Evolutionary conservation across 2,888 invertebrate genomes (phyloP).

Genomic region (Branchipolynoe longqiensis): DNA sequence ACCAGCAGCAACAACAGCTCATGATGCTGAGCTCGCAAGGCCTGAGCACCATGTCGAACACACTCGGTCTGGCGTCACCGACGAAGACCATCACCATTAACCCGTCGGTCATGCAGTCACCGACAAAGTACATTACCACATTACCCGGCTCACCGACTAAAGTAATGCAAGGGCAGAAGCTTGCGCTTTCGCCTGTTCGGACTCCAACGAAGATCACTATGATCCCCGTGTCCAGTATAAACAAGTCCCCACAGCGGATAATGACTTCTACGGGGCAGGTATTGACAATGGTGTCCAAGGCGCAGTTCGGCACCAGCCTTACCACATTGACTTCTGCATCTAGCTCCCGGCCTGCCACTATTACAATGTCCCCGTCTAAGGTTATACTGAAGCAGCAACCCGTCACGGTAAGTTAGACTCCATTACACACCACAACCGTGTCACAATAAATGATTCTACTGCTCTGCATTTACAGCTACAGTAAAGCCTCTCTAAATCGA

Average conservation of each 20-base stretch:
- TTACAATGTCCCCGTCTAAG: constrained; percentile 62
- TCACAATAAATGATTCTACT: too few species aligned
- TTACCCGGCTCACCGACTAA: constrained; percentile 58
- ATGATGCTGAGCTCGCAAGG: constrained; percentile 50
- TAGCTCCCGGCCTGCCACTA: constrained; percentile 40
- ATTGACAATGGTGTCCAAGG: constrained; percentile 53
- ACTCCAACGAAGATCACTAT: constrained; percentile 62
- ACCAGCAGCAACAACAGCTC: constrained; percentile 36
- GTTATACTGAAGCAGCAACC: constrained; percentile 54
- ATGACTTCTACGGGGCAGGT: constrained; percentile 51
- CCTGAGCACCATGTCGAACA: background rate
- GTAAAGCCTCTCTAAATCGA: too few species aligned
- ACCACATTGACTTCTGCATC: constrained; percentile 50
- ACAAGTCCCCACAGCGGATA: constrained; percentile 56
- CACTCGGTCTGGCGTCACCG: constrained; percentile 69
- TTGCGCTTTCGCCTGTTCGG: constrained; percentile 61
- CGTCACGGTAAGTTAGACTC: constrained; percentile 29
- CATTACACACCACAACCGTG: too few species aligned
- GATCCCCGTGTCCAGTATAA: constrained; percentile 42
- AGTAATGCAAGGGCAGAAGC: constrained; percentile 53
- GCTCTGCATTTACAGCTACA: too few species aligned
- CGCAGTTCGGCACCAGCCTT: background rate
- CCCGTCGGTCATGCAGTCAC: constrained; percentile 83
- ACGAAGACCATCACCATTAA: constrained; percentile 86
- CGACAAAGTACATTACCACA: constrained; percentile 69